Base-by-base conservation (phyloP, 2,113 vertebrate species). In the Stercorarius parasiticus region DNA sequence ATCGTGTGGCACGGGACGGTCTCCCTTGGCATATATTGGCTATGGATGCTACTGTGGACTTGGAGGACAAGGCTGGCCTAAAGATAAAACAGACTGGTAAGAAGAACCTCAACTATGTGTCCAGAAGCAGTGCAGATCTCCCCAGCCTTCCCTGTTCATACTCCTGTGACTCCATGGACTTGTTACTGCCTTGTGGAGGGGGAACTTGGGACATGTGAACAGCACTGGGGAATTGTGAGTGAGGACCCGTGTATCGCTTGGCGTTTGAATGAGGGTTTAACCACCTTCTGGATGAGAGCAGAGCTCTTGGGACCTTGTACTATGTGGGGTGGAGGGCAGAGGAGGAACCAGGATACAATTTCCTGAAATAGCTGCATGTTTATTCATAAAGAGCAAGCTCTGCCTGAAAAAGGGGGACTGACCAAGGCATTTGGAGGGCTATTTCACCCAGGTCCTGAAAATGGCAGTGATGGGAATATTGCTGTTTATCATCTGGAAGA, bases 21-120 rank as follows among this genome's bases (percentile, higher is more conserved):
- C 97, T 21, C 97, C 98, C 55, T 64, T 99, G 86, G 78, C 97
- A 3, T 99, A 99, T 69, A 52, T 98, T 92, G 97, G 98, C 95
- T 99, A 99, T 5, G 99, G 99, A 50, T 99, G 99, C 97, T 99
- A 99, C 97, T 99, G 99, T 50, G 99, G 99, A 26, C 95, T 98
- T 29, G 99, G 99, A 45, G 99, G 99, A 90, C 97, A 94, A 70
- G 99, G 99, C 29, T 98, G 98, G 98, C 99, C 99, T 82, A 97
- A 47, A 42, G 99, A 99, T 96, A 94, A 27, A 79, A 96, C 98
- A 7, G 99, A 99, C 97, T 99, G 98, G 99, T 99, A 98, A 98
- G 98, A 94, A 59, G 47, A 94, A 86, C 21, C 18, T 55, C 38
- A 87, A 2, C 14, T 47, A 0, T 11, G 19, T 42, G 47, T 59